A percentile compares a stretch with the other conserved stretches of the same genome.
Evolutionary conservation across 2,113 vertebrate genomes (phyloP).

Genomic region (Picathartes gymnocephalus): DNA sequence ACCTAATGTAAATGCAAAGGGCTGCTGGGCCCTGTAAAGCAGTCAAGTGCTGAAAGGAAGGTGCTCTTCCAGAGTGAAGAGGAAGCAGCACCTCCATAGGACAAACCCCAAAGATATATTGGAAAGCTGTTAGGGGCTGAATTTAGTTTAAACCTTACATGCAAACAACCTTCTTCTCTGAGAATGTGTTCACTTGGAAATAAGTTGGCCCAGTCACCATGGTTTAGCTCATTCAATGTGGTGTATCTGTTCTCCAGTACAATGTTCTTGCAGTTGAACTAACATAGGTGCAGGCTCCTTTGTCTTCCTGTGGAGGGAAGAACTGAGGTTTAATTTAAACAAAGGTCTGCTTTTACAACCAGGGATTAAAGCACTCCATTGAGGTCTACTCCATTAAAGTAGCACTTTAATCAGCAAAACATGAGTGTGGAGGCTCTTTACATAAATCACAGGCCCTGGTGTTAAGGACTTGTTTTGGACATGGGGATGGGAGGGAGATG

Average conservation of each 20-base stretch:
- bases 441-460: background rate
- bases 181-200: background rate
- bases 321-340: background rate
- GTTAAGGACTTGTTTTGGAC: background rate
- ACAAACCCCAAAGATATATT: background rate
- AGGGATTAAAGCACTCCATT: background rate
- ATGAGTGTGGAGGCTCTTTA: background rate
- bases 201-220: background rate
- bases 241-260: background rate
- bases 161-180: background rate
- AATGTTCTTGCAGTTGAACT: background rate
- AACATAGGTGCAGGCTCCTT: background rate
- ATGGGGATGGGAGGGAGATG: background rate
- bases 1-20: background rate
- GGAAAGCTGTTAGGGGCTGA: background rate
- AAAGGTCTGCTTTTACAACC: background rate
- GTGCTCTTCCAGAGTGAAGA: background rate
- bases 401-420: background rate
- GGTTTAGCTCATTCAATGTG: background rate
- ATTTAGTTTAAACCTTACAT: background rate
- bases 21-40: background rate
- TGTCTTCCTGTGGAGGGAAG: background rate
- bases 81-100: background rate
- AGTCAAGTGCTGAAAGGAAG: background rate
- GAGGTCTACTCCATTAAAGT: background rate